Conservation (phyloP, 2,888 invertebrate genomes). For the Leptogaster cylindrica region DNA sequence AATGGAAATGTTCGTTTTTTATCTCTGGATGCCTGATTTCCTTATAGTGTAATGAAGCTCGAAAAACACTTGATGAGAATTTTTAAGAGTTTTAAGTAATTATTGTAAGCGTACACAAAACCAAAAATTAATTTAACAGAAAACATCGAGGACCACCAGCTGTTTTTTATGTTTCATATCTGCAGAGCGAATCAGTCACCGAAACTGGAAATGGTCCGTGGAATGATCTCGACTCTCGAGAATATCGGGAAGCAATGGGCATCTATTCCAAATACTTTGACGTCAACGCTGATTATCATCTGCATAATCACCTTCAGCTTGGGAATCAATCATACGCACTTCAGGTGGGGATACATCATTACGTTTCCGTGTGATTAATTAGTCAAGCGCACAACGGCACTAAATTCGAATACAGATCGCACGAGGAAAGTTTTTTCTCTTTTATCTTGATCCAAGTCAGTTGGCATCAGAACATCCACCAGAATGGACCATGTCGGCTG, state of each 20-base stretch:
- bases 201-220: not conserved
- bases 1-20: too few species aligned
- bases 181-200: slow-evolving; percentile 1
- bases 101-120: slow-evolving; percentile 10
- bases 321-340: slow-evolving; percentile 31
- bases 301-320: slow-evolving; percentile 22
- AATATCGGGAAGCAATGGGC: too few species aligned
- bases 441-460: slow-evolving; percentile 11
- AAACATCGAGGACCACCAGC: slow-evolving; percentile 17
- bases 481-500: not conserved
- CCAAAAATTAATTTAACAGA: not conserved
- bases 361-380: slow-evolving; percentile 30
- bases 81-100: not conserved
- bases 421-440: not conserved
- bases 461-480: not conserved
- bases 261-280: too few species aligned
- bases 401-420: not conserved
- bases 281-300: slow-evolving; percentile 12
- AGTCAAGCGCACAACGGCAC: slow-evolving; percentile 9
- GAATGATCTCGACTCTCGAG: not conserved
- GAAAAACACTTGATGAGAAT: too few species aligned
- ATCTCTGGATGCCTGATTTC: too few species aligned
- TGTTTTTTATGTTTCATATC: slow-evolving; percentile 2
- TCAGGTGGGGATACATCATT: slow-evolving; percentile 8
- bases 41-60: too few species aligned